Conservation (phyloP, 2,113 vertebrate genomes). For the Monarcha castaneiventris region DNA sequence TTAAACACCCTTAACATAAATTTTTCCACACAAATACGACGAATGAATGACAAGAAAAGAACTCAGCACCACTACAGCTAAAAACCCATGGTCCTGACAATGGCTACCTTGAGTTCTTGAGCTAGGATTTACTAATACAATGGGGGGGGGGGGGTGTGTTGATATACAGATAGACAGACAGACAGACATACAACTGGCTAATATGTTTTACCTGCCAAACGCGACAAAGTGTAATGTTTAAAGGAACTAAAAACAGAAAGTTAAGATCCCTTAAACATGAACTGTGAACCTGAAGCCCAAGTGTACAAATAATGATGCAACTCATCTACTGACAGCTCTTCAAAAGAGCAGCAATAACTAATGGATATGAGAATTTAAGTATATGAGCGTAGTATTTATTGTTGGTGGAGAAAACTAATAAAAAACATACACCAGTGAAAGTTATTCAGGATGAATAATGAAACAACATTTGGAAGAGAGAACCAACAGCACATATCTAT, state of each 20-base stretch:
- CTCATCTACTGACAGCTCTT: background rate
- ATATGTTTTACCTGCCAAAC: background rate
- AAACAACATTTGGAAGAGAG: background rate
- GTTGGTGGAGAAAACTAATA: background rate
- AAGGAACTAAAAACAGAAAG: background rate
- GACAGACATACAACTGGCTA: fast-evolving
- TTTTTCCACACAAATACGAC: background rate
- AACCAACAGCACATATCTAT: background rate
- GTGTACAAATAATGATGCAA: background rate
- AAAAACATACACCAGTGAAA: background rate
- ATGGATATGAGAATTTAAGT: background rate
- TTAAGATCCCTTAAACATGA: background rate
- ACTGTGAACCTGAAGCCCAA: background rate
- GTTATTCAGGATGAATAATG: background rate
- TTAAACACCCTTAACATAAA: background rate
- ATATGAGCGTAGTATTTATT: background rate
- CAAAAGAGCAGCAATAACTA: background rate
- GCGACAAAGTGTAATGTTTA: background rate
- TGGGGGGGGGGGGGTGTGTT: fast-evolving
- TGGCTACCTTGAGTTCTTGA: background rate
- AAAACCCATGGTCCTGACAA: background rate
- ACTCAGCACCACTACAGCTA: background rate
- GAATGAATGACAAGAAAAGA: background rate
- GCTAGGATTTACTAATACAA: background rate
- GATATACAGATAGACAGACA: background rate